phyloP scores from a whole-genome alignment of 1,140 invertebrate species.

The Euura lappo region DNA sequence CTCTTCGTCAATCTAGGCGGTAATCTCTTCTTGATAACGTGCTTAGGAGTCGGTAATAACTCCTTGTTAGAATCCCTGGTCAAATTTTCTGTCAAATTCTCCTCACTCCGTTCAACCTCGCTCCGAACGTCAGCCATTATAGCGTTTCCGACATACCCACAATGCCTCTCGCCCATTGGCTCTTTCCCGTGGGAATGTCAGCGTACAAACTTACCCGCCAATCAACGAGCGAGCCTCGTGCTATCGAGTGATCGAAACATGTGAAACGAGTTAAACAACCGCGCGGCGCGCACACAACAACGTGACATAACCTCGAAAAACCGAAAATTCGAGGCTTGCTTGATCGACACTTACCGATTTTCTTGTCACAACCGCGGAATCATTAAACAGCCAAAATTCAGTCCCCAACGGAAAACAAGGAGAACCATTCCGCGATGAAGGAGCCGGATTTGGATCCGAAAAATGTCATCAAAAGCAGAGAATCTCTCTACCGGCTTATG shows the following conservation, averaged over 20 bases:
- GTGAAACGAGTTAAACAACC: no score
- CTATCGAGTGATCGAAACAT: no score
- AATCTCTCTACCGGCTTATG: slow-evolving; percentile 83
- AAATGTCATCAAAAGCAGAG: slow-evolving; percentile 82
- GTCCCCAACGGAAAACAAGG: slow-evolving; percentile 27
- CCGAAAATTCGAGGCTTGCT: no score
- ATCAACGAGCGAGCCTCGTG: background rate
- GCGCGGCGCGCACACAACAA: background rate
- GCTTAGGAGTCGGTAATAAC: slow-evolving; percentile 19
- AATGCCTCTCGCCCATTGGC: slow-evolving; percentile 20
- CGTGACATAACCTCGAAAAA: slow-evolving; percentile 6
- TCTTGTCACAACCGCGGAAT: slow-evolving; percentile 4
- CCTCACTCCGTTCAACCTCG: slow-evolving; percentile 6
- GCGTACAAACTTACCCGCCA: slow-evolving; percentile 14
- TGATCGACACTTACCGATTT: slow-evolving; percentile 1
- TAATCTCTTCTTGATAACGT: slow-evolving; percentile 41
- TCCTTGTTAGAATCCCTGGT: slow-evolving; percentile 11
- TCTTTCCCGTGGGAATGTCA: background rate
- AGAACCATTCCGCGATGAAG: slow-evolving; percentile 53
- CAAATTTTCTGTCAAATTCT: slow-evolving; percentile 14
- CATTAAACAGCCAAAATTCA: slow-evolving; percentile 33
- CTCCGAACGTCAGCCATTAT: slow-evolving; percentile 39
- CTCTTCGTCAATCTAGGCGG: slow-evolving; percentile 31
- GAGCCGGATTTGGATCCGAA: slow-evolving; percentile 71
- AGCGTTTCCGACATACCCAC: slow-evolving; percentile 20